Conservation (phyloP, 2,797 vertebrate genomes). For the Chaetophractus vellerosus region DNA sequence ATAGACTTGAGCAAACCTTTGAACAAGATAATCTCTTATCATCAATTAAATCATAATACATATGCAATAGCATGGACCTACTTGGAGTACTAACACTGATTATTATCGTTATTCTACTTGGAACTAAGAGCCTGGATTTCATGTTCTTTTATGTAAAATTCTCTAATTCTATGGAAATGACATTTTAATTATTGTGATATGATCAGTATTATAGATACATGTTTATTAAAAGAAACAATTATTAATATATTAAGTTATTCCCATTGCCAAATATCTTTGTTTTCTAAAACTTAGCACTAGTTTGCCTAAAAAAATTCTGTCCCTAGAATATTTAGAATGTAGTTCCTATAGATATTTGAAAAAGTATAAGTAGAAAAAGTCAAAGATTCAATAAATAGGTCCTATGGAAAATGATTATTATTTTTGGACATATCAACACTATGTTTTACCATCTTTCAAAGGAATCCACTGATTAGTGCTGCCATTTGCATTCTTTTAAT, state of each 20-base stretch:
- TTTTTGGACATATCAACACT: slow-evolving; percentile 46
- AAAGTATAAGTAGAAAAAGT: neutral
- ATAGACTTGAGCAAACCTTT: neutral
- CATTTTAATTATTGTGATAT: slow-evolving; percentile 12
- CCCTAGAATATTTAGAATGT: neutral
- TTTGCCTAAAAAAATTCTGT: slow-evolving; percentile 29
- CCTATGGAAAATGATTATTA: neutral
- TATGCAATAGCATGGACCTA: neutral
- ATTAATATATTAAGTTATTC: neutral
- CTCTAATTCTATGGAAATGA: slow-evolving; percentile 37
- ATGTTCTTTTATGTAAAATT: neutral
- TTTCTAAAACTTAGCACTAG: slow-evolving; percentile 2
- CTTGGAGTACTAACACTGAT: neutral
- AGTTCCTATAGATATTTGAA: slow-evolving; percentile 27
- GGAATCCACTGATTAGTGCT: slow-evolving; percentile 31
- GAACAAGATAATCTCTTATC: neutral
- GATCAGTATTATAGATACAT: neutral
- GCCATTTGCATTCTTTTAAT: slow-evolving; percentile 1
- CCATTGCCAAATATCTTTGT: slow-evolving; percentile 28
- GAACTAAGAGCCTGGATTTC: neutral
- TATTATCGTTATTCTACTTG: neutral
- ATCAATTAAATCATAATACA: neutral
- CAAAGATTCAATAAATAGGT: neutral
- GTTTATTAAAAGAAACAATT: slow-evolving; percentile 1
- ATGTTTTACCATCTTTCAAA: slow-evolving; percentile 54